A percentile compares a stretch with the other conserved stretches of the same genome.
These are phyloP conservation scores for Planococcus citri DNA, from an alignment of 1,140 invertebrate genomes.

Conservation along the genomic window DNA sequence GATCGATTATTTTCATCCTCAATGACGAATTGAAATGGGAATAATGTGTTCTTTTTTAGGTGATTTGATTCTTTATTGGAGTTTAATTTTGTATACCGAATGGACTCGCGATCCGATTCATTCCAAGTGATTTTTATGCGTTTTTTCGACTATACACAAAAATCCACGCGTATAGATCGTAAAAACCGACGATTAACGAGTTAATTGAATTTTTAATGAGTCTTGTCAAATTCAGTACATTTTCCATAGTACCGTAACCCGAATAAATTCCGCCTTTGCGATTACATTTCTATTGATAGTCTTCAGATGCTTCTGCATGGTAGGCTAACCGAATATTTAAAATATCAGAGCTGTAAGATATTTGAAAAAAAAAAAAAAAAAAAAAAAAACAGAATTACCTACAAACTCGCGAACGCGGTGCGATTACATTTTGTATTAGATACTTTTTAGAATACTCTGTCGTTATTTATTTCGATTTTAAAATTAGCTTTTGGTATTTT, in stretches of 20 bases:
- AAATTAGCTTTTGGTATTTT: slow-evolving; percentile 4
- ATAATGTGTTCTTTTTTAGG: background rate
- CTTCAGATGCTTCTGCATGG: background rate
- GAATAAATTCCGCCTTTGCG: slow-evolving; percentile 2
- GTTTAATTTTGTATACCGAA: background rate
- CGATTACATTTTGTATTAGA: background rate
- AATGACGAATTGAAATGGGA: slow-evolving; percentile 14
- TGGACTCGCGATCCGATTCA: too few relatives aligned
- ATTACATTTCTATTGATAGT: background rate
- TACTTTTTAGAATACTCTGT: background rate
- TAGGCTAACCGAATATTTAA: background rate
- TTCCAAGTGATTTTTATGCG: background rate
- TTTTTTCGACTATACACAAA: background rate
- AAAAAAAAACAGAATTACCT: too few relatives aligned
- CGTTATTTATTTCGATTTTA: slow-evolving; percentile 1
- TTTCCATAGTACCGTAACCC: background rate
- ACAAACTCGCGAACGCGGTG: background rate
- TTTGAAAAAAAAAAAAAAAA: too few relatives aligned
- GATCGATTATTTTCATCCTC: slow-evolving; percentile 19
- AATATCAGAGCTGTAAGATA: background rate
- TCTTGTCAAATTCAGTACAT: background rate
- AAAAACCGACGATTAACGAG: background rate
- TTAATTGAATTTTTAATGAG: slow-evolving; percentile 8
- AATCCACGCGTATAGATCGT: background rate
- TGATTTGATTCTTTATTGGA: background rate